Conservation (phyloP, 2,888 invertebrate species). For the Orthosia gothica region DNA sequence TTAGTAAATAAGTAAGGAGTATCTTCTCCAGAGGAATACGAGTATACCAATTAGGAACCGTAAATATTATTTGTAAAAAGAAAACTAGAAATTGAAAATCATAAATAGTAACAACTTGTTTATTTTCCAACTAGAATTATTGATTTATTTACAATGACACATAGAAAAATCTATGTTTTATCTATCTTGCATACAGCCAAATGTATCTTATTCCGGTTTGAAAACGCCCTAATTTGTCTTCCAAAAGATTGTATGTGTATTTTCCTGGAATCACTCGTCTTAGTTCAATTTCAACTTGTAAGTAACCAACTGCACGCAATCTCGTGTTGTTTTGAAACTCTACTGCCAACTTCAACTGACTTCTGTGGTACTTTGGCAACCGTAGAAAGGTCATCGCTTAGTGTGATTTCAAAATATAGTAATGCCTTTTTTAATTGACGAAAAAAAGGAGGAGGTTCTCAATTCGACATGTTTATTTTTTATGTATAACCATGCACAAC, state of each 20-base stretch:
- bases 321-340: slow-evolving; percentile 23
- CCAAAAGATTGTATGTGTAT: neutral
- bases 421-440: too few species aligned
- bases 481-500: too few species aligned
- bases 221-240: neutral
- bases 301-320: neutral
- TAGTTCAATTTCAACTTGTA: slow-evolving; percentile 24
- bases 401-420: neutral
- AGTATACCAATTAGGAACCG: too few species aligned
- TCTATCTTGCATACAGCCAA: neutral
- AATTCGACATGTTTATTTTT: too few species aligned
- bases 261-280: neutral
- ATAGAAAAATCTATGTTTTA: too few species aligned
- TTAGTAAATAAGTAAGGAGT: too few species aligned
- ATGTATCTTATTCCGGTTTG: neutral
- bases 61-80: too few species aligned
- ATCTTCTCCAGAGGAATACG: too few species aligned
- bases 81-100: too few species aligned
- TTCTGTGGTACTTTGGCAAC: slow-evolving; percentile 12
- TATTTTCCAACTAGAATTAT: neutral
- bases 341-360: slow-evolving; percentile 2
- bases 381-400: neutral
- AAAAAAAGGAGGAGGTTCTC: too few species aligned
- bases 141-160: neutral
- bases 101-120: neutral